phyloP scores from a whole-genome alignment of 1,140 invertebrate genomes.

The Bombus soroeensis region DNA sequence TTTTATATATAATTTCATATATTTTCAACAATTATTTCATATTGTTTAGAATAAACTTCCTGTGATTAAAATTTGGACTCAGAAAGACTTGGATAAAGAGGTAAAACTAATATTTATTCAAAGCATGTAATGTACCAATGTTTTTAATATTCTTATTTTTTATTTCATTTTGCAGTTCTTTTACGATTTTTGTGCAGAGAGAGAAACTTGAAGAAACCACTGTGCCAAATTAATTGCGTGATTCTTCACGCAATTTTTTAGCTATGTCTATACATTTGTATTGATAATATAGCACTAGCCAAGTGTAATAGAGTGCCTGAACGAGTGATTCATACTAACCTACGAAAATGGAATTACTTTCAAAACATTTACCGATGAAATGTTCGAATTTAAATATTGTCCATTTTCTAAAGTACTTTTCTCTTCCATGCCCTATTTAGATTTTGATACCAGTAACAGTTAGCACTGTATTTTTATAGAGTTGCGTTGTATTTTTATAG shows the following conservation, averaged over 20 bases:
- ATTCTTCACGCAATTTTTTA: conserved; percentile 58
- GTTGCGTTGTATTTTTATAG: conserved; percentile 77
- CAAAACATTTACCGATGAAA: conserved; percentile 52
- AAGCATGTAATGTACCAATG: background rate
- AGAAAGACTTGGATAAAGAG: conserved; percentile 80
- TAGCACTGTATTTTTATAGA: conserved; percentile 80
- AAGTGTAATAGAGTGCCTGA: conserved; percentile 81
- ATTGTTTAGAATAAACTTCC: conserved; percentile 76
- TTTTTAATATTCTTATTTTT: conserved; percentile 2
- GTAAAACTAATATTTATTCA: conserved; percentile 57
- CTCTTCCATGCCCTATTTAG: conserved; percentile 72
- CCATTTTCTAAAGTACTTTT: conserved; percentile 63
- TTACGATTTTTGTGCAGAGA: conserved; percentile 82
- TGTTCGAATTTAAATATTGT: conserved; percentile 62
- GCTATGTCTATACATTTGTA: conserved; percentile 69
- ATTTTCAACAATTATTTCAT: conserved; percentile 19
- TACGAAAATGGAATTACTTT: conserved; percentile 57
- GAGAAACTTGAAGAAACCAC: conserved; percentile 77
- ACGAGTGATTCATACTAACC: conserved; percentile 75
- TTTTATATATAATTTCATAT: background rate
- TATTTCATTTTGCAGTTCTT: conserved; percentile 76
- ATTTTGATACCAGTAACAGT: conserved; percentile 75
- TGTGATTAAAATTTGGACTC: conserved; percentile 78
- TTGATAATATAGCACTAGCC: conserved; percentile 75
- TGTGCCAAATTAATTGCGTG: conserved; percentile 77